These are phyloP conservation scores for Lepidurus apus DNA, from an alignment of 1,140 invertebrate species.

Conservation along the genomic window DNA sequence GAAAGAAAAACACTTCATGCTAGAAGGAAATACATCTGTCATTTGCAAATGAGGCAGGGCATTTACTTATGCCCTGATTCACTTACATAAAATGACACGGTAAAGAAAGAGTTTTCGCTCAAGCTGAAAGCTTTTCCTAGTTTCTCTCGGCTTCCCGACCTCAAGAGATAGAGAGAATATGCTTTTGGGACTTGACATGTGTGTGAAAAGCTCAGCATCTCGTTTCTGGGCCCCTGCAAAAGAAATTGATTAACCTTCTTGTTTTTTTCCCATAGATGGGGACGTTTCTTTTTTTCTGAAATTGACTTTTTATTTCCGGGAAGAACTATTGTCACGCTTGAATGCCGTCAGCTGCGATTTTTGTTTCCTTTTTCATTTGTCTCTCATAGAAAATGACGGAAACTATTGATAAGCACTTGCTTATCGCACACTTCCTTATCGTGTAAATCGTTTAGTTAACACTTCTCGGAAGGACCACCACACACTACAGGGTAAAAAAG, in stretches of 20 bases:
- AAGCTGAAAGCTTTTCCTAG: conserved; percentile 19
- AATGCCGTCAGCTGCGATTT: not conserved
- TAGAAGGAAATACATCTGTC: too few species aligned
- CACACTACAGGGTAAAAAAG: too few species aligned
- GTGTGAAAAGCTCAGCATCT: not conserved
- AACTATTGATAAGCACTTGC: too few species aligned
- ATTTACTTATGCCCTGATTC: too few species aligned
- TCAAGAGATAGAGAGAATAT: not conserved
- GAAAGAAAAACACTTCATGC: too few species aligned
- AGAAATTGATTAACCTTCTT: not conserved
- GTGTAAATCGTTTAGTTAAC: too few species aligned
- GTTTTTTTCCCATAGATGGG: too few species aligned
- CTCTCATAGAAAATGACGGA: not conserved
- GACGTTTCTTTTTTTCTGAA: too few species aligned
- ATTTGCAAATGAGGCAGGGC: not conserved
- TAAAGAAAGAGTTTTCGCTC: not conserved
- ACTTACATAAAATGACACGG: not conserved
- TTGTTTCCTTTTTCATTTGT: not conserved
- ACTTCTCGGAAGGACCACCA: too few species aligned
- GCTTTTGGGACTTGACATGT: not conserved
- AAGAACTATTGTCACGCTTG: not conserved
- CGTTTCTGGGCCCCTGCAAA: not conserved
- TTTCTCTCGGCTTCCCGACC: not conserved
- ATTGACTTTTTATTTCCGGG: not conserved
- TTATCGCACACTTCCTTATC: too few species aligned